These are phyloP conservation scores for Brachyhypopomus occidentalis DNA, from an alignment of 2,113 vertebrate genomes.

Conservation along the genomic window DNA sequence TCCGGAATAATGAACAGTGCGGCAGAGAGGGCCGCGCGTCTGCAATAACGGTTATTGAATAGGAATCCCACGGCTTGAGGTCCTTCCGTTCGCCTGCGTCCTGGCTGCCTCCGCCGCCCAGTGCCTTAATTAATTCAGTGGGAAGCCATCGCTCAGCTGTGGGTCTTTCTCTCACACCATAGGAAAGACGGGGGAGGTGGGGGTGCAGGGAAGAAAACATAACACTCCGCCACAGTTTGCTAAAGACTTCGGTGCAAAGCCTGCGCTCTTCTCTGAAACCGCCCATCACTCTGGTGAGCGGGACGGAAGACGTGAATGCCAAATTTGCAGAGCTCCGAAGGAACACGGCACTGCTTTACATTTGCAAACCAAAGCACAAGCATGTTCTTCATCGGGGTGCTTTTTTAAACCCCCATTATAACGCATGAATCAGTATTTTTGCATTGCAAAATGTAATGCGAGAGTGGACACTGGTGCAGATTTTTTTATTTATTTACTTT, in stretches of 20 bases:
- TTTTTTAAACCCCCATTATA: background rate
- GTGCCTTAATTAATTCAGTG: conserved; percentile 55
- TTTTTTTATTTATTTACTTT: background rate
- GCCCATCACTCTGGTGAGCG: background rate
- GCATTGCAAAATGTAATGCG: no score
- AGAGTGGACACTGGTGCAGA: background rate
- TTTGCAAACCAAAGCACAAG: conserved; percentile 3
- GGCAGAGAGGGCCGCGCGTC: conserved; percentile 32
- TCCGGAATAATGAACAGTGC: conserved; percentile 39
- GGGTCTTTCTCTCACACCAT: conserved; percentile 23
- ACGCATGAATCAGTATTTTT: no score
- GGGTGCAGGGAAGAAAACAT: conserved; percentile 25
- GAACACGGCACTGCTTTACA: background rate
- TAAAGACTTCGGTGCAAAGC: conserved; percentile 42
- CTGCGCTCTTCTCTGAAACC: conserved; percentile 5
- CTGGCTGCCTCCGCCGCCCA: conserved; percentile 37
- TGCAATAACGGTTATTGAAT: conserved; percentile 56
- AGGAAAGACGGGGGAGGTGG: background rate
- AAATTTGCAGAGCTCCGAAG: background rate
- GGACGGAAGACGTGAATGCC: background rate
- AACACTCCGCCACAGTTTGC: conserved; percentile 45
- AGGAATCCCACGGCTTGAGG: conserved; percentile 52
- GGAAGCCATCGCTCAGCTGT: conserved; percentile 52
- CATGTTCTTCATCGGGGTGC: conserved; percentile 1
- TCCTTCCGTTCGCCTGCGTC: conserved; percentile 39